Base-by-base conservation (phyloP, 2,888 invertebrate species). In the Eubasilissa splendida region DNA sequence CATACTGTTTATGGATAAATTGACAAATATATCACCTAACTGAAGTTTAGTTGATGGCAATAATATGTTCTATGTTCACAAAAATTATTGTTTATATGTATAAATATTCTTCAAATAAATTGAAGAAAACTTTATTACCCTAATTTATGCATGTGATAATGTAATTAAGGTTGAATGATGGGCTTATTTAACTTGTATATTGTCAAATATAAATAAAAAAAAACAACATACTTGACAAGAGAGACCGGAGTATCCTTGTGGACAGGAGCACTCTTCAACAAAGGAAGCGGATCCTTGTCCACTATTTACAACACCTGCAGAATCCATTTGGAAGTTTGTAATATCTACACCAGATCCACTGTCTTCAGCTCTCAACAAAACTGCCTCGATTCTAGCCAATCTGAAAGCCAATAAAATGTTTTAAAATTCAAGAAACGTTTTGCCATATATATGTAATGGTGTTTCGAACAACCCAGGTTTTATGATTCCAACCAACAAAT, bases 201-300 rank as follows among this genome's bases (percentile, higher is more conserved):
- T 42, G 42, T 42, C 2, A 42, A 42, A 42, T 42, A 42, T 42
- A 0, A 42, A 42, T 42, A 7, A 31, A 9, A 22, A 22, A 22
- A 22, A 22, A 22, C 22, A 65, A 82, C 84, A 85, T 87, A 92
- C 94, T 90, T 97, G 96, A 86, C 97, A 97, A 42, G 97, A 97
- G 31, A 94, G 90, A 80, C 97, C 97, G 68, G 91, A 89, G 86
- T 97, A 98, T 70, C 97, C 95, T 2, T 92, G 90, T 0, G 97
- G 97, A 86, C 98, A 98, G 52, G 91, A 89, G 86, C 99, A 99
- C 86, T 97, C 95, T 88, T 99, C 99, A 0, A 99, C 96, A 66
- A 93, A 92, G 7, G 93, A 93, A 1, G 98, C 97, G 10, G 94
- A 92, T 63, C 96, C 96, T 50, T 95, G 91, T 7, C 95, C 95